Evolutionary conservation across 2,797 vertebrate species (phyloP).

Genomic region (Molossus alvarezi): DNA sequence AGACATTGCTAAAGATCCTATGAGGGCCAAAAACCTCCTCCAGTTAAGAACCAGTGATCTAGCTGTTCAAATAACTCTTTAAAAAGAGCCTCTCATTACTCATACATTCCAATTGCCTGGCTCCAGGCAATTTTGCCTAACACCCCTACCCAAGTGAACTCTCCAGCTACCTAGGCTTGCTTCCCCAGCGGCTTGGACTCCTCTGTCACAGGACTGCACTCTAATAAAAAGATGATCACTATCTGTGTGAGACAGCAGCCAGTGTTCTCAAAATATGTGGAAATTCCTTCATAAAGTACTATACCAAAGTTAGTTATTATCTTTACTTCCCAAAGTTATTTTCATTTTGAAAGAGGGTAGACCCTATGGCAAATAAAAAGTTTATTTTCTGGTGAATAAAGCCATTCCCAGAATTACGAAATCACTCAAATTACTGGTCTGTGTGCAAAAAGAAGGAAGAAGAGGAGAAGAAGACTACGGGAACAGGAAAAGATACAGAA

Average conservation of each 20-base stretch:
- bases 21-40: background rate
- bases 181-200: background rate
- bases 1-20: background rate
- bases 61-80: slow-evolving; percentile 50
- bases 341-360: slow-evolving; percentile 49
- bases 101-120: background rate
- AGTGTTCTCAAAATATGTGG: slow-evolving; percentile 38
- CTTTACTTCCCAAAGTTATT: slow-evolving; percentile 43
- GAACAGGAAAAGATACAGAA: slow-evolving; percentile 31
- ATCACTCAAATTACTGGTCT: slow-evolving; percentile 16
- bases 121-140: slow-evolving; percentile 12
- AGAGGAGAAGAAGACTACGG: too few relatives aligned
- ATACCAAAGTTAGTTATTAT: background rate
- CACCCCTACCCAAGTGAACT: background rate
- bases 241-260: background rate
- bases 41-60: background rate
- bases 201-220: background rate
- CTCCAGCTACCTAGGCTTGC: background rate
- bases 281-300: slow-evolving; percentile 34
- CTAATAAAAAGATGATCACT: slow-evolving; percentile 12
- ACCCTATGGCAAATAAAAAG: slow-evolving; percentile 7
- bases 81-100: background rate
- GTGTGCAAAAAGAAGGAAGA: background rate
- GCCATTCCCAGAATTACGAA: slow-evolving; percentile 4
- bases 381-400: slow-evolving; percentile 16